Base-by-base conservation (phyloP, 2,888 invertebrate species). In the Tanypteryx hageni region DNA sequence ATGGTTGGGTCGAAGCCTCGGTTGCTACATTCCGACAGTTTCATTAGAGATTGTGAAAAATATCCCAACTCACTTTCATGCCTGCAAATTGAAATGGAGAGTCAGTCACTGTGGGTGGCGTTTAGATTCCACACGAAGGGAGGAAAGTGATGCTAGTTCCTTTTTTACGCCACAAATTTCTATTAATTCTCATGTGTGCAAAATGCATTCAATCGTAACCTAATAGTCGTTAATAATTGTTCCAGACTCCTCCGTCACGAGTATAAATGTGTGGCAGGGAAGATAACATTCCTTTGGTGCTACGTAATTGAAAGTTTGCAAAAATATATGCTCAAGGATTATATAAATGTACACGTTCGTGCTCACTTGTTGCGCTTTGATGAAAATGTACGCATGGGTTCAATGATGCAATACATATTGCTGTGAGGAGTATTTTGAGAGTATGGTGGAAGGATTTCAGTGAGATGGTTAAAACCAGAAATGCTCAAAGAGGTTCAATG, bases 201-300 rank as follows among this genome's bases (percentile, higher is more conserved):
- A 7, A 64, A 68, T 64, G 18, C 64, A 89, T 89, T 89, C 89
- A 59, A 11, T 89, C 89, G 44, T 64, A 59, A 64, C 64, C 89
- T 89, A 89, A 31, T 89, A 89, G 89, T 89, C 89, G 64, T 64
- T 89, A 89, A 61, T 89, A 64, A 64, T 89, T 89, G 64, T 58
- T 89, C 58, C 58, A 61, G 64, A 89, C 61, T 64, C 89, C 89
- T 89, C 64, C 64, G 89, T 89, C 89, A 89, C 64, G 89, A 89
- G 89, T 89, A 86, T 89, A 64, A 89, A 89, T 64, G 64, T 89
- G 89, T 89, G 89, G 89, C 89, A 89, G 89, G 89, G 89, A 89
- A 89, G 89, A 61, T 89, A 89, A 89, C 89, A 89, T 89, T 89
- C 89, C 89, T 89, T 89, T 89, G 89, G 89, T 89, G 89, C 89